A percentile compares a stretch with the other conserved stretches of the same genome.
phyloP scores from a whole-genome alignment of 2,113 vertebrate genomes.

The Rafetus swinhoei region DNA sequence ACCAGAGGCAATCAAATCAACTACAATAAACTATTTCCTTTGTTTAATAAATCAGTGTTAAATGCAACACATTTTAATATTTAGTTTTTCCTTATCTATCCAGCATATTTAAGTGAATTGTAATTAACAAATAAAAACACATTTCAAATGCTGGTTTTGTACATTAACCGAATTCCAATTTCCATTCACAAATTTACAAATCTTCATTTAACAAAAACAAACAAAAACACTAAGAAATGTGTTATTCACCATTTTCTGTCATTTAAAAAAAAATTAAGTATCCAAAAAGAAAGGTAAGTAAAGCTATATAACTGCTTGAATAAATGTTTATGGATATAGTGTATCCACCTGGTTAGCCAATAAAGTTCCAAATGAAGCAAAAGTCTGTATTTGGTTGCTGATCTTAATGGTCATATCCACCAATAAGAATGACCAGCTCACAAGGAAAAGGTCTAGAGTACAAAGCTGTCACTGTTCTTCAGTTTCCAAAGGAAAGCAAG shows the following conservation, averaged over 20 bases:
- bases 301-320: slow-evolving; percentile 54
- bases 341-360: slow-evolving; percentile 53
- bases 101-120: background rate
- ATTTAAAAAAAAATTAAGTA: background rate
- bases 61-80: slow-evolving; percentile 40
- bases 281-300: background rate
- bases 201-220: background rate
- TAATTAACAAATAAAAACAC: background rate
- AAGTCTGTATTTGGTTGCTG: slow-evolving; percentile 71
- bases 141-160: background rate
- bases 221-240: background rate
- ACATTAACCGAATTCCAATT: slow-evolving; percentile 16
- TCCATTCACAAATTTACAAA: background rate
- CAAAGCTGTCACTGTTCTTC: background rate
- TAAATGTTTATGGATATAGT: slow-evolving; percentile 53
- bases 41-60: background rate
- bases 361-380: slow-evolving; percentile 49
- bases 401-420: slow-evolving; percentile 72
- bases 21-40: background rate
- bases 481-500: background rate
- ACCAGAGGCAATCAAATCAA: background rate
- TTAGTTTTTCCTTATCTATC: slow-evolving; percentile 9
- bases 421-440: slow-evolving; percentile 69
- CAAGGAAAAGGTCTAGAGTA: slow-evolving; percentile 56
- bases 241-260: background rate